Conservation (phyloP, 2,888 invertebrate species). For the Gastracanthus pulcherrimus region DNA sequence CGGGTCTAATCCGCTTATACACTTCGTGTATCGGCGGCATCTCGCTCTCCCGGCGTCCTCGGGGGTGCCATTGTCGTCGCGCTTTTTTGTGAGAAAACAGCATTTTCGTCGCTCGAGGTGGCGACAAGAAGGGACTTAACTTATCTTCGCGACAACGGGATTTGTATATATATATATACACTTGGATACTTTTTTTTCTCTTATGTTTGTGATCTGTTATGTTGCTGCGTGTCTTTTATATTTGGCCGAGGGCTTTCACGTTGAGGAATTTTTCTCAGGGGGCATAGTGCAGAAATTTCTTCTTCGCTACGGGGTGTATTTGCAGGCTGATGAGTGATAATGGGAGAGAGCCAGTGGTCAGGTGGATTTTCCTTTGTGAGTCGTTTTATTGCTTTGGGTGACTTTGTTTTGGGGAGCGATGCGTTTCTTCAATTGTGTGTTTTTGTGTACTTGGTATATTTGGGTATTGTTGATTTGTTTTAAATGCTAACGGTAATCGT, state of each 20-base stretch:
- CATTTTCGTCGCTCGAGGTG: constrained; percentile 77
- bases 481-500: too few species aligned
- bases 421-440: background rate
- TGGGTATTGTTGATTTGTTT: background rate
- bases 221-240: constrained; percentile 24
- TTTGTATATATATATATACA: background rate
- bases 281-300: background rate
- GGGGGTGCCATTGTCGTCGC: constrained; percentile 70
- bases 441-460: too few species aligned
- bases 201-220: constrained; percentile 27
- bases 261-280: background rate
- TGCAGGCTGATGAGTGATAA: background rate
- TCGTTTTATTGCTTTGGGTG: background rate
- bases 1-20: constrained; percentile 50
- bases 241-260: background rate
- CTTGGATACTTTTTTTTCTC: background rate
- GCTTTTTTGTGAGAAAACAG: constrained; percentile 76
- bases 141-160: constrained; percentile 74
- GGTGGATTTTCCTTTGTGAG: background rate
- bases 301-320: background rate
- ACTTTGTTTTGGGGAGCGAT: background rate
- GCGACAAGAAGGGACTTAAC: constrained; percentile 76
- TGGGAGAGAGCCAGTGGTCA: background rate
- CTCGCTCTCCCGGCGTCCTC: background rate
- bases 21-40: constrained; percentile 19